phyloP scores from a whole-genome alignment of 1,140 invertebrate genomes.

The Melanaphis sacchari region DNA sequence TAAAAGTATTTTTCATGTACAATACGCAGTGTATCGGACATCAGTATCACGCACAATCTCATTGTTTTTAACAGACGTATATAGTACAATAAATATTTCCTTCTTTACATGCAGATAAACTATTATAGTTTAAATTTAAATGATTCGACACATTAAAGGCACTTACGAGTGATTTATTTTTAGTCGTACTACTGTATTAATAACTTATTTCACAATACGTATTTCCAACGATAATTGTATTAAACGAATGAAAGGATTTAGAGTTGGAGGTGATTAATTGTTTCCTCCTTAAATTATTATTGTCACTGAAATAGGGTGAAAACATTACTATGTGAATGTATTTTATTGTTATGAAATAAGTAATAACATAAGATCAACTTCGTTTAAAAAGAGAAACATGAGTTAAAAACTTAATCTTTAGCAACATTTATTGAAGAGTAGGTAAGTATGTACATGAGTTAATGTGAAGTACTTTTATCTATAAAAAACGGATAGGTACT shows the following conservation, averaged over 20 bases:
- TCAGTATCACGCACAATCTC: not conserved
- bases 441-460: not conserved
- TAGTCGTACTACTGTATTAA: not conserved
- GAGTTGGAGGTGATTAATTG: constrained; percentile 21
- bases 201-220: constrained; percentile 26
- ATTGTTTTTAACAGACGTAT: not conserved
- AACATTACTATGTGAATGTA: not conserved
- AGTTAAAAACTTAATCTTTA: not conserved
- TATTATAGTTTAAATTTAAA: constrained; percentile 34
- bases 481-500: not conserved
- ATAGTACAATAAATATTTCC: not conserved
- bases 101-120: not conserved
- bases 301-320: not conserved
- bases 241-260: not conserved
- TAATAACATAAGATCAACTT: not conserved
- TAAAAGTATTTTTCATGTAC: not conserved
- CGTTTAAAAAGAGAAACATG: not conserved
- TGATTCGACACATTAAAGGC: not conserved
- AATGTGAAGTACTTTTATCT: not conserved
- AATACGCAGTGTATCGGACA: too few species aligned
- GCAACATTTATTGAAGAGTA: not conserved
- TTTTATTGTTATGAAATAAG: not conserved
- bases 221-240: constrained; percentile 7
- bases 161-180: constrained; percentile 30
- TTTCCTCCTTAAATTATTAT: constrained; percentile 47